These are phyloP conservation scores for Eptesicus fuscus DNA, from an alignment of 2,113 vertebrate species.

Conservation along the genomic window DNA sequence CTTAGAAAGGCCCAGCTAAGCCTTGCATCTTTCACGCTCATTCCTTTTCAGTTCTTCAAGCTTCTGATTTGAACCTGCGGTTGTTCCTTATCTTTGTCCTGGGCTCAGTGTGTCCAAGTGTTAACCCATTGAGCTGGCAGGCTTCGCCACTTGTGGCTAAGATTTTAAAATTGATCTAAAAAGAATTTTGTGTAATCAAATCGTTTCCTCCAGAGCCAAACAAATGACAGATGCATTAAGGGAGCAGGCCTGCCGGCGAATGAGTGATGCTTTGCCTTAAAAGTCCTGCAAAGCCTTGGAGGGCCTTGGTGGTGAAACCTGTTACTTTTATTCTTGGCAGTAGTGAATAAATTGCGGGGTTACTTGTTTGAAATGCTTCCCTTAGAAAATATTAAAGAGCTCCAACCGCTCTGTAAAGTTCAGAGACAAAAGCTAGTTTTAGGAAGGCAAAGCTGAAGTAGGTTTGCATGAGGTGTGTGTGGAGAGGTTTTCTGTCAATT, in stretches of 20 bases:
- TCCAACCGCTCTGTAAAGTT: slow-evolving; percentile 69
- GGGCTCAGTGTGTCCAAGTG: slow-evolving; percentile 58
- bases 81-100: slow-evolving; percentile 64
- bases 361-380: slow-evolving; percentile 76
- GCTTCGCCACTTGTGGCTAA: slow-evolving; percentile 61
- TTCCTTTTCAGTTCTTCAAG: slow-evolving; percentile 54
- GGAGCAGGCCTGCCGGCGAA: slow-evolving; percentile 50
- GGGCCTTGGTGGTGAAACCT: slow-evolving; percentile 60
- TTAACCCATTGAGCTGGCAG: slow-evolving; percentile 53
- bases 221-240: slow-evolving; percentile 59
- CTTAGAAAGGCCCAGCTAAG: slow-evolving; percentile 8
- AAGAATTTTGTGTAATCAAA: slow-evolving; percentile 71
- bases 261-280: slow-evolving; percentile 52
- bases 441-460: slow-evolving; percentile 51
- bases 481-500: slow-evolving; percentile 64
- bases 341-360: slow-evolving; percentile 72
- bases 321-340: slow-evolving; percentile 75
- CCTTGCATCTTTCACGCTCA: slow-evolving; percentile 25
- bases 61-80: slow-evolving; percentile 61
- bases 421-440: slow-evolving; percentile 75
- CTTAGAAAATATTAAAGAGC: slow-evolving; percentile 76
- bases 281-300: slow-evolving; percentile 60
- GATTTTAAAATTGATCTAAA: slow-evolving; percentile 60
- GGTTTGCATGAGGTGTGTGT: slow-evolving; percentile 57
- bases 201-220: slow-evolving; percentile 73